These are phyloP conservation scores for Agapornis roseicollis DNA, from an alignment of 2,113 vertebrate genomes.

Conservation along the genomic window DNA sequence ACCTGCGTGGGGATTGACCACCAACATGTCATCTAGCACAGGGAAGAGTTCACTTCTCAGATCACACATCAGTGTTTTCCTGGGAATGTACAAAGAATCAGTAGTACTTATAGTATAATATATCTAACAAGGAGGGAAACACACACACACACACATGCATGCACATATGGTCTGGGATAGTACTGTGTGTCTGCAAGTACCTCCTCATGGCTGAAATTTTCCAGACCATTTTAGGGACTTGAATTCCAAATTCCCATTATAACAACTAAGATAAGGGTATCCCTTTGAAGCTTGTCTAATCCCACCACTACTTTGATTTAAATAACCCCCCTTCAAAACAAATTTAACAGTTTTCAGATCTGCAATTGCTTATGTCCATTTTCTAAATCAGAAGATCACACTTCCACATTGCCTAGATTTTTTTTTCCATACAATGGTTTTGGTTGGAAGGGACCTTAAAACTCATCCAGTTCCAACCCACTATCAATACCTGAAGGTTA, in stretches of 20 bases:
- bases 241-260: not conserved
- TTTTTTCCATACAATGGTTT: not conserved
- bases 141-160: fast-evolving
- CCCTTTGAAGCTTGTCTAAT: not conserved
- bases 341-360: not conserved
- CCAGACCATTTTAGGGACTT: not conserved
- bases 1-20: not conserved
- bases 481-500: not conserved
- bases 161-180: not conserved
- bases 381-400: fast-evolving
- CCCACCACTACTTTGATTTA: not conserved
- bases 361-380: not conserved
- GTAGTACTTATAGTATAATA: not conserved
- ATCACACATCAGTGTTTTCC: not conserved
- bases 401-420: not conserved
- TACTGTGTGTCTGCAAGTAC: not conserved
- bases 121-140: not conserved
- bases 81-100: not conserved
- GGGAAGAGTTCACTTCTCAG: not conserved
- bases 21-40: fast-evolving
- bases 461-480: not conserved
- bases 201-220: not conserved
- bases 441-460: not conserved
- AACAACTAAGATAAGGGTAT: not conserved
- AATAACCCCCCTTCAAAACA: not conserved